These are phyloP conservation scores for Saccostrea echinata DNA, from an alignment of 1,140 invertebrate genomes.

Conservation along the genomic window DNA sequence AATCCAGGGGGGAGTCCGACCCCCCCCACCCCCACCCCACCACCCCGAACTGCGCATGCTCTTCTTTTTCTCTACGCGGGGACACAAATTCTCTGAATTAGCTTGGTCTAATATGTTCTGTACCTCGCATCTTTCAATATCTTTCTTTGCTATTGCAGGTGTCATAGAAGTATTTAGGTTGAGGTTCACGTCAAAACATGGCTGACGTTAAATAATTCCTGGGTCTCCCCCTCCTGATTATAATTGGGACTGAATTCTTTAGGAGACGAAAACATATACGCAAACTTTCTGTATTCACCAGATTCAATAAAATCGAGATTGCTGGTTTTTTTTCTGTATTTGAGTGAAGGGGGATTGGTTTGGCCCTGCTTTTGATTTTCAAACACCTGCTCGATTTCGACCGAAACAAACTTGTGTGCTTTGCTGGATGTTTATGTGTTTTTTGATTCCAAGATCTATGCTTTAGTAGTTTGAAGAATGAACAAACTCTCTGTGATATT, in stretches of 20 bases:
- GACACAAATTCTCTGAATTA: no score
- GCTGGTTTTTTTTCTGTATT: neutral
- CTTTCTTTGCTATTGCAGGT: constrained; percentile 38
- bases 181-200: no score
- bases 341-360: constrained; percentile 43
- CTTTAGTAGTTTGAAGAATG: neutral
- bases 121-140: constrained; percentile 42
- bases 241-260: neutral
- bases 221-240: constrained; percentile 48
- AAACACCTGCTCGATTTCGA: no score
- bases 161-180: constrained; percentile 26
- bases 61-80: no score
- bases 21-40: no score
- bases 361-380: no score
- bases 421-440: constrained; percentile 48
- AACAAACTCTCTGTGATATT: neutral
- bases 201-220: no score
- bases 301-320: constrained; percentile 18
- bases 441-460: neutral
- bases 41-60: no score
- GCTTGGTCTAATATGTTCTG: neutral
- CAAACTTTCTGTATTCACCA: no score
- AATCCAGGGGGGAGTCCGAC: no score
- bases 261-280: constrained; percentile 51
- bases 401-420: no score